Evolutionary conservation across 2,888 invertebrate genomes (phyloP).

Genomic region (Diarsia mendica): DNA sequence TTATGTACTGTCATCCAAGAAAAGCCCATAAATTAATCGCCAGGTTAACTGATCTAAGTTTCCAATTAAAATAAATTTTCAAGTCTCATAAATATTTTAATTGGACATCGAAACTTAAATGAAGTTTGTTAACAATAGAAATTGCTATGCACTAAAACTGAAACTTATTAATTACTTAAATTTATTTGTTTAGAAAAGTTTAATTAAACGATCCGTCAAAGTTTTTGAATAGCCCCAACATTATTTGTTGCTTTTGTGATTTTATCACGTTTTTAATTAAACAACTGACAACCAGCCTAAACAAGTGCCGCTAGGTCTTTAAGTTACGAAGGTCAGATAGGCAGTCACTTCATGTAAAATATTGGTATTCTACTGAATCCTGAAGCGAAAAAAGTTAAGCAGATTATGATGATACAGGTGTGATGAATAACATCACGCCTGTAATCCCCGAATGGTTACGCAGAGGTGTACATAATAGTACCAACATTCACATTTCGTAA

Average conservation of each 20-base stretch:
- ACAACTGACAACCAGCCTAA: background rate
- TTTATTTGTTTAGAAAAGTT: slow-evolving; percentile 18
- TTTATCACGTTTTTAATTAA: background rate
- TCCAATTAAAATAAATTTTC: background rate
- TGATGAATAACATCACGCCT: too few relatives aligned
- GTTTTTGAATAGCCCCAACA: background rate
- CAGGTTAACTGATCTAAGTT: background rate
- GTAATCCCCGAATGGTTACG: too few relatives aligned
- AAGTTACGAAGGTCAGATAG: background rate
- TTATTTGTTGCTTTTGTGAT: background rate
- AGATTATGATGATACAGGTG: background rate
- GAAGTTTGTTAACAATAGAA: slow-evolving; percentile 31
- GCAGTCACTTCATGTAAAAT: background rate
- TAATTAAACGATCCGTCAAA: background rate
- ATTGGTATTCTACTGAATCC: background rate
- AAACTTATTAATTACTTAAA: background rate
- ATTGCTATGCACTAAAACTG: background rate
- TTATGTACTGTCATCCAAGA: background rate
- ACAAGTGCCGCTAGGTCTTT: background rate
- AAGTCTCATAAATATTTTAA: slow-evolving; percentile 31
- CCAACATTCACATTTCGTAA: too few relatives aligned
- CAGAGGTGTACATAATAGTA: too few relatives aligned
- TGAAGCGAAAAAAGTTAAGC: background rate
- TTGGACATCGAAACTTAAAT: slow-evolving; percentile 28
- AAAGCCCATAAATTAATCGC: too few relatives aligned